A percentile compares a stretch with the other conserved stretches of the same genome.
phyloP scores from a whole-genome alignment of 2,113 vertebrate species.

The Sigmodon hispidus region DNA sequence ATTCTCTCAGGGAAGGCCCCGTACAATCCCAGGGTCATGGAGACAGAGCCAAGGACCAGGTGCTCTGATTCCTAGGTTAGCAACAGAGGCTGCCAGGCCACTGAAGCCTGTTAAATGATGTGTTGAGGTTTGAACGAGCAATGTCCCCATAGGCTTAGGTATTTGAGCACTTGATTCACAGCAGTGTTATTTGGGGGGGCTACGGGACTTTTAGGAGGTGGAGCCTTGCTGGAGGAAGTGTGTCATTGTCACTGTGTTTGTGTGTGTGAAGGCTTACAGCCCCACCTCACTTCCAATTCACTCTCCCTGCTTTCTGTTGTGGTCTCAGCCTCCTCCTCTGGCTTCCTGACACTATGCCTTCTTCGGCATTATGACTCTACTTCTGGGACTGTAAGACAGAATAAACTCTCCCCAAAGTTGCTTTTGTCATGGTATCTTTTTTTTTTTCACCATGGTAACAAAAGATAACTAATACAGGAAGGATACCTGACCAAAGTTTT shows the following conservation, averaged over 20 bases:
- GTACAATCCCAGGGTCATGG: background rate
- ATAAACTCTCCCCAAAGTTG: background rate
- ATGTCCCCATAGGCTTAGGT: background rate
- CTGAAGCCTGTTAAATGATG: background rate
- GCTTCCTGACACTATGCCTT: background rate
- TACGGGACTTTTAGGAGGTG: background rate
- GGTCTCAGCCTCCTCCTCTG: background rate
- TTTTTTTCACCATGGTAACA: background rate
- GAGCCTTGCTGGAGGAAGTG: background rate
- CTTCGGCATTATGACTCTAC: background rate
- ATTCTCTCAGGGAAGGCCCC: background rate
- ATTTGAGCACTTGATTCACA: background rate
- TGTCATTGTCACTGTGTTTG: no score
- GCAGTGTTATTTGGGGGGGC: background rate
- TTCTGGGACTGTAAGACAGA: background rate
- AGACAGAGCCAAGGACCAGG: background rate
- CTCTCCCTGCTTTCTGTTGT: background rate
- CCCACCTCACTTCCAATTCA: background rate
- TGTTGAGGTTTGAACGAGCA: background rate
- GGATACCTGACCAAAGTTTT: background rate
- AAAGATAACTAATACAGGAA: background rate
- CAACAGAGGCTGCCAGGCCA: background rate
- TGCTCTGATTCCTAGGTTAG: background rate
- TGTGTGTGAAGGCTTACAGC: background rate
- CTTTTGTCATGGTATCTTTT: background rate